A percentile compares a stretch with the other conserved stretches of the same genome.
Evolutionary conservation across 2,797 vertebrate genomes (phyloP).

Genomic region (Xerus rutilus): DNA sequence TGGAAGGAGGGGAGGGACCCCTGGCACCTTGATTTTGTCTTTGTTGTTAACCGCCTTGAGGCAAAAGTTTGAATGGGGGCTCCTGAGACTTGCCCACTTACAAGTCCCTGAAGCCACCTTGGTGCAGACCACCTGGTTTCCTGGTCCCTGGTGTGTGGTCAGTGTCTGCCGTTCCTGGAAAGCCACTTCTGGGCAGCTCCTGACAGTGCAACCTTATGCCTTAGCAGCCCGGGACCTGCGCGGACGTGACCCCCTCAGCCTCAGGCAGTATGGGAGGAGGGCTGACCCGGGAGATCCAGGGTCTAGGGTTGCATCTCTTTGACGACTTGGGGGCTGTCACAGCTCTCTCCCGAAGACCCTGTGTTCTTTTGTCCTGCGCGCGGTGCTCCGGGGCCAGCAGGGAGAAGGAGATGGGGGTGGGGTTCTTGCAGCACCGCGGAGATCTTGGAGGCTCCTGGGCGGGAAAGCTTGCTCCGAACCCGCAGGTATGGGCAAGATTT

Average conservation of each 20-base stretch:
- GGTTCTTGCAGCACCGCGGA: slow-evolving; percentile 57
- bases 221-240: not conserved
- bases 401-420: slow-evolving; percentile 71
- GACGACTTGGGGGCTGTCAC: slow-evolving; percentile 62
- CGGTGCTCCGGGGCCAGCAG: slow-evolving; percentile 21
- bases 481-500: slow-evolving; percentile 18
- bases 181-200: slow-evolving; percentile 75
- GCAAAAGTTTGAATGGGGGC: slow-evolving; percentile 82
- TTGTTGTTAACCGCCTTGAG: slow-evolving; percentile 48
- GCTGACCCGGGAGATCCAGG: slow-evolving; percentile 29
- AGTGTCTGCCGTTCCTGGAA: slow-evolving; percentile 84
- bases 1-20: not conserved
- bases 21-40: slow-evolving; percentile 15
- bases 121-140: slow-evolving; percentile 63
- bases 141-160: slow-evolving; percentile 48
- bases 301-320: slow-evolving; percentile 34
- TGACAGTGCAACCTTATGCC: slow-evolving; percentile 32
- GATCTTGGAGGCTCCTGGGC: slow-evolving; percentile 74
- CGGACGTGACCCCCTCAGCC: slow-evolving; percentile 39
- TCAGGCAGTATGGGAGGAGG: slow-evolving; percentile 32
- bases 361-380: slow-evolving; percentile 88
- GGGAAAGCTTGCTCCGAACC: slow-evolving; percentile 73
- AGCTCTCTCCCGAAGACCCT: slow-evolving; percentile 14
- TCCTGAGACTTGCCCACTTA: slow-evolving; percentile 25
- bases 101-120: not conserved